Percentiles rank a stretch among this genome's conserved stretches.
phyloP scores from a whole-genome alignment of 2,888 invertebrate species.

The Cosmia pyralina region DNA sequence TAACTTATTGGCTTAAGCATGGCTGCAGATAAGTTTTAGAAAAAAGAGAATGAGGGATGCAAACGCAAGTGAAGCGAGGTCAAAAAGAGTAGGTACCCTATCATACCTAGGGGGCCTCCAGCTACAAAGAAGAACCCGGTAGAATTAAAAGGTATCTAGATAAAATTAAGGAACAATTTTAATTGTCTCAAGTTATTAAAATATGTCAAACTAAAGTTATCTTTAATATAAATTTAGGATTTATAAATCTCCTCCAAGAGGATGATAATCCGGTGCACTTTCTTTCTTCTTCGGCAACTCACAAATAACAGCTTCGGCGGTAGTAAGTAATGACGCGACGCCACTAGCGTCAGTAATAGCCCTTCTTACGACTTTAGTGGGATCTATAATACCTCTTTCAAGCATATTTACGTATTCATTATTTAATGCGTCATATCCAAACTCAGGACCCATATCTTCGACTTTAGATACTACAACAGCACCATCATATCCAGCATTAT shows the following conservation, averaged over 20 bases:
- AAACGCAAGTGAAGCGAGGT: too few relatives aligned
- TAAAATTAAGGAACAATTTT: neutral
- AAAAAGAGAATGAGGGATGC: too few relatives aligned
- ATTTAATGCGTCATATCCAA: constrained; percentile 97
- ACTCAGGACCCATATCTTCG: constrained; percentile 92
- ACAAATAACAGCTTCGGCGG: constrained; percentile 98
- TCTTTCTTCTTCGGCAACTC: constrained; percentile 89
- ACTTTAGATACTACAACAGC: constrained; percentile 97
- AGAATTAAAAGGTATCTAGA: neutral
- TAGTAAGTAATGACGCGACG: constrained; percentile 89
- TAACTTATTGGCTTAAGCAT: too few relatives aligned
- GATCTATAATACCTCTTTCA: constrained; percentile 97
- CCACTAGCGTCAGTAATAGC: constrained; percentile 85
- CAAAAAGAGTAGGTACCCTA: too few relatives aligned
- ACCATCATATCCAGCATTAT: constrained; percentile 97
- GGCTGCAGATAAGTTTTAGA: too few relatives aligned
- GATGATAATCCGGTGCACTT: constrained; percentile 39
- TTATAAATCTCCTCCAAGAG: constrained; percentile 28
- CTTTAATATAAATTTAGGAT: neutral
- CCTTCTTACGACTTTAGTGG: constrained; percentile 93
- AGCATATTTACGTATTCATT: constrained; percentile 97
- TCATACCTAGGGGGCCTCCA: too few relatives aligned
- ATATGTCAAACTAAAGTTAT: neutral
- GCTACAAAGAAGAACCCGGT: too few relatives aligned
- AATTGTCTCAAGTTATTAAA: neutral